A percentile compares a stretch with the other conserved stretches of the same genome.
Conservation (phyloP, 2,797 vertebrate species). For the Tokudaia tokunoshimensis region DNA sequence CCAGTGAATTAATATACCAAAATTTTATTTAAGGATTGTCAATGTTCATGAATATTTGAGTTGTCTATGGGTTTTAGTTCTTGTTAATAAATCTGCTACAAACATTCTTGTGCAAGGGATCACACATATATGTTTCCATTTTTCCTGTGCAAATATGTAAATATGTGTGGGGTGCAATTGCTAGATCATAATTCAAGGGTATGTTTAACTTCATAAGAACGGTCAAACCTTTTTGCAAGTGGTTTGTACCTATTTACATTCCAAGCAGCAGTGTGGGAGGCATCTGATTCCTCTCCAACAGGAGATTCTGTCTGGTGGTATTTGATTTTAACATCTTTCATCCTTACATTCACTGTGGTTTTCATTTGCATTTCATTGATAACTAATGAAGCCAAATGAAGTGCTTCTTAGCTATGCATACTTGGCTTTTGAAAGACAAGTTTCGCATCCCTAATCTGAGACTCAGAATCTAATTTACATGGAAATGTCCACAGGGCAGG, state of each 20-base stretch:
- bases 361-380: conserved; percentile 26
- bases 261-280: not conserved
- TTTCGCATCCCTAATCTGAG: not conserved
- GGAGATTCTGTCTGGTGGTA: not conserved
- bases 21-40: not conserved
- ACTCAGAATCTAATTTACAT: not conserved
- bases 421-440: not conserved
- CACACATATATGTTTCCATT: conserved; percentile 1
- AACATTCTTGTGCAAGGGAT: not conserved
- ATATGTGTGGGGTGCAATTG: not conserved
- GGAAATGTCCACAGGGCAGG: not conserved
- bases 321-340: conserved; percentile 39
- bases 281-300: not conserved
- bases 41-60: not conserved
- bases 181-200: not conserved
- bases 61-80: not conserved
- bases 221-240: not conserved
- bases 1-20: not conserved
- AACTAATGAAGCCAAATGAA: conserved; percentile 3
- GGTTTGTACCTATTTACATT: not conserved
- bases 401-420: not conserved
- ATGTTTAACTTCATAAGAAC: not conserved
- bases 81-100: not conserved
- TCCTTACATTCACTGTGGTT: not conserved
- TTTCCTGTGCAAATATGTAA: not conserved